Percentiles rank a stretch among this genome's conserved stretches.
These are phyloP conservation scores for Heterocephalus glaber DNA, from an alignment of 2,113 vertebrate species.

Conservation along the genomic window DNA sequence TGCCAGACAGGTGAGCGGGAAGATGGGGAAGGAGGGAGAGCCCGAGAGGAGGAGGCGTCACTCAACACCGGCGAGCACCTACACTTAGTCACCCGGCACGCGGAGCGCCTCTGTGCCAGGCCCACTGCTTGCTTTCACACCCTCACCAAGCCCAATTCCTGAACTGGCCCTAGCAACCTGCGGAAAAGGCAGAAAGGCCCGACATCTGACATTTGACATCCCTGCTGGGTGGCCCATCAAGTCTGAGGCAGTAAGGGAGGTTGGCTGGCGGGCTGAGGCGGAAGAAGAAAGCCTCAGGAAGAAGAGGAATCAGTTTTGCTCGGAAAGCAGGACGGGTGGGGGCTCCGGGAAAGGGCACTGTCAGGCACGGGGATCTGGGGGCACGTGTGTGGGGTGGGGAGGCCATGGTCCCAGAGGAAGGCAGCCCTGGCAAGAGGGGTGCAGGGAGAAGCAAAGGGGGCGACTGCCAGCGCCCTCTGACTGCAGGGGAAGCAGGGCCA, in stretches of 20 bases:
- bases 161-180: background rate
- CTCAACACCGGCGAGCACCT: constrained; percentile 50
- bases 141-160: background rate
- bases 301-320: background rate
- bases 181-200: background rate
- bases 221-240: background rate
- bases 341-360: background rate
- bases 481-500: background rate
- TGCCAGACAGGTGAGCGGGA: background rate
- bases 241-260: background rate
- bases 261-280: background rate
- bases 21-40: background rate
- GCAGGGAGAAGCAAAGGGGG: background rate
- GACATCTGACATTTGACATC: background rate
- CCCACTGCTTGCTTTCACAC: constrained; percentile 3
- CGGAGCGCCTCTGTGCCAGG: background rate
- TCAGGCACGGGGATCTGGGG: background rate
- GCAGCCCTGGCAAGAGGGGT: constrained; percentile 6
- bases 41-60: constrained; percentile 59
- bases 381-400: background rate
- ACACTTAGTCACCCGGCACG: constrained; percentile 2
- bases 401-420: background rate
- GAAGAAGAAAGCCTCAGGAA: background rate
- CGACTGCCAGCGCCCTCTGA: background rate
- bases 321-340: background rate